Conservation (phyloP, 2,797 vertebrate species). For the Triplophysa bombifrons region DNA sequence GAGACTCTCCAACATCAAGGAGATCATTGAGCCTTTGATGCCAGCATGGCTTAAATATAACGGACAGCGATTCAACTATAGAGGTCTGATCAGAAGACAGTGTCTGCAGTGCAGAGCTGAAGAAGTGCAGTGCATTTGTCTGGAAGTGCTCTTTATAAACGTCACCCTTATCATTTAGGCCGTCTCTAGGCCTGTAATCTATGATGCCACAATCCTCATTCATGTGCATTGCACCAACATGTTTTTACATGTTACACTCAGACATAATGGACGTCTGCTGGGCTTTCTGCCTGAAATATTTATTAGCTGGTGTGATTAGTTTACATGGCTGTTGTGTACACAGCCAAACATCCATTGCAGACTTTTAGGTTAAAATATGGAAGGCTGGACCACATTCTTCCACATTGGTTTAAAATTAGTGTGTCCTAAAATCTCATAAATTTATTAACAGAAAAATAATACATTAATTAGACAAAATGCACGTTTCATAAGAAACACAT, state of each 20-base stretch:
- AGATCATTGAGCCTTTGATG: constrained; percentile 52
- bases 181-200: not conserved
- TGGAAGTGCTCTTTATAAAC: not conserved
- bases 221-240: not conserved
- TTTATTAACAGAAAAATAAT: not conserved
- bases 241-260: not conserved
- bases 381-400: not conserved
- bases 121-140: not conserved
- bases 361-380: not conserved
- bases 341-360: not conserved
- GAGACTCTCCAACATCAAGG: constrained; percentile 52
- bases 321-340: constrained; percentile 9
- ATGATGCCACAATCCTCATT: not conserved
- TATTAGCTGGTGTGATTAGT: not conserved
- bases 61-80: constrained; percentile 52
- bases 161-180: not conserved
- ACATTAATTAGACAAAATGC: not conserved
- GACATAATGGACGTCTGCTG: constrained; percentile 13
- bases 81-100: constrained; percentile 54
- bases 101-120: constrained; percentile 21
- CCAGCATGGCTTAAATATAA: constrained; percentile 49
- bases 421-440: not conserved
- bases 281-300: not conserved
- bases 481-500: too few species aligned
- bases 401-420: too few species aligned